Conservation (phyloP, 2,888 invertebrate genomes). For the Tiphia femorata region DNA sequence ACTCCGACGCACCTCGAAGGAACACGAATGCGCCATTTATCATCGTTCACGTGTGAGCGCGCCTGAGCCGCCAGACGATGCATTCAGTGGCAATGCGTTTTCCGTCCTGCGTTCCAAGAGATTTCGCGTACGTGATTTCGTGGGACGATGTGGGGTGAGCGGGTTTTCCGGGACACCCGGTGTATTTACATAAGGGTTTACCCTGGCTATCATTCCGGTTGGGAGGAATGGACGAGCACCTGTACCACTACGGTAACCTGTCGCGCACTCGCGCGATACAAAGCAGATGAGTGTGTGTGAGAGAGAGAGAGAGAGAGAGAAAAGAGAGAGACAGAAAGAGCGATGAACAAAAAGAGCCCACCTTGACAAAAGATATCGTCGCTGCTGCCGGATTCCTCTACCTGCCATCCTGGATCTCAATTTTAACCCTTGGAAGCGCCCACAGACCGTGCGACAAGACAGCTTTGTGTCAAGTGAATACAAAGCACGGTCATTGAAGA, state of each 20-base stretch:
- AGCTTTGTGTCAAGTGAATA: too few species aligned
- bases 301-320: neutral
- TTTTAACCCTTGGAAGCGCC: conserved; percentile 14
- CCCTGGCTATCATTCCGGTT: conserved; percentile 18
- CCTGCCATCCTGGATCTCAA: conserved; percentile 25
- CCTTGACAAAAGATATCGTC: conserved; percentile 43
- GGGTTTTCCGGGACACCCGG: conserved; percentile 35
- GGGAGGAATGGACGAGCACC: conserved; percentile 34
- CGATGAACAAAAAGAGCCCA: conserved; percentile 9
- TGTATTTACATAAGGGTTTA: conserved; percentile 39
- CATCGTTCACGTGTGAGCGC: too few species aligned
- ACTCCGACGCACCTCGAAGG: too few species aligned
- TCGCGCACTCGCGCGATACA: conserved; percentile 18
- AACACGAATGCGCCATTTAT: too few species aligned
- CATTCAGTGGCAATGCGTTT: too few species aligned
- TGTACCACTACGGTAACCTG: conserved; percentile 43
- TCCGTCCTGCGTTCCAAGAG: too few species aligned
- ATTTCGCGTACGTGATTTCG: conserved; percentile 2
- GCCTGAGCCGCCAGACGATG: too few species aligned
- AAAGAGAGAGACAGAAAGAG: neutral
- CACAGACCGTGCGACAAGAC: too few species aligned
- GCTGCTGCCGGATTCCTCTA: conserved; percentile 32
- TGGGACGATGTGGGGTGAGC: neutral
- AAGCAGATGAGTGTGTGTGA: neutral
- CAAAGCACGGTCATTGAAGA: too few species aligned